Conservation (phyloP, 2,113 vertebrate genomes). For the Leiothrix lutea region DNA sequence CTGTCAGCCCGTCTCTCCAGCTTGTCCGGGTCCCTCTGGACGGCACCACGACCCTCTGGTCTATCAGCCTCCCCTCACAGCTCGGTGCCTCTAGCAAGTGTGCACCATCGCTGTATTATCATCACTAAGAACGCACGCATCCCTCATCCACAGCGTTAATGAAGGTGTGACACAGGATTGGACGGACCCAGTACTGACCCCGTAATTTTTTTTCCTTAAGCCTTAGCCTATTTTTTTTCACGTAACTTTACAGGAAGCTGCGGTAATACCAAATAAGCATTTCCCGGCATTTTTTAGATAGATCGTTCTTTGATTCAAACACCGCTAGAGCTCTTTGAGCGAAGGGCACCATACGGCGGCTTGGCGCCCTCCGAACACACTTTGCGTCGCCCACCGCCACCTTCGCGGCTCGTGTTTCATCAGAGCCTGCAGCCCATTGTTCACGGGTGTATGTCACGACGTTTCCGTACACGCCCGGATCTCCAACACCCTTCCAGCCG, state of each 20-base stretch:
- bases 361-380: too few relatives aligned
- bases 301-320: neutral
- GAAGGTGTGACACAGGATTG: fast-evolving
- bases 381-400: too few relatives aligned
- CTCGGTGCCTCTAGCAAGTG: neutral
- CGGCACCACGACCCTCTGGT: fast-evolving
- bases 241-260: neutral
- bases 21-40: neutral
- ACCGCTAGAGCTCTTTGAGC: too few relatives aligned
- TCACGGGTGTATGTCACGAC: fast-evolving
- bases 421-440: neutral
- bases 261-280: neutral
- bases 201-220: neutral
- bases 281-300: neutral
- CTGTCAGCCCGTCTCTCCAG: too few relatives aligned
- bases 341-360: neutral
- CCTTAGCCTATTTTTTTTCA: neutral
- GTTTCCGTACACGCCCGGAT: fast-evolving
- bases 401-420: too few relatives aligned
- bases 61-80: fast-evolving
- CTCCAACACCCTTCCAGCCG: fast-evolving
- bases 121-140: fast-evolving
- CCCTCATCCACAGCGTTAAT: fast-evolving
- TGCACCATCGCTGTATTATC: fast-evolving
- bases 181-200: fast-evolving